phyloP scores from a whole-genome alignment of 2,888 invertebrate species.

The Heliconius ismenius region DNA sequence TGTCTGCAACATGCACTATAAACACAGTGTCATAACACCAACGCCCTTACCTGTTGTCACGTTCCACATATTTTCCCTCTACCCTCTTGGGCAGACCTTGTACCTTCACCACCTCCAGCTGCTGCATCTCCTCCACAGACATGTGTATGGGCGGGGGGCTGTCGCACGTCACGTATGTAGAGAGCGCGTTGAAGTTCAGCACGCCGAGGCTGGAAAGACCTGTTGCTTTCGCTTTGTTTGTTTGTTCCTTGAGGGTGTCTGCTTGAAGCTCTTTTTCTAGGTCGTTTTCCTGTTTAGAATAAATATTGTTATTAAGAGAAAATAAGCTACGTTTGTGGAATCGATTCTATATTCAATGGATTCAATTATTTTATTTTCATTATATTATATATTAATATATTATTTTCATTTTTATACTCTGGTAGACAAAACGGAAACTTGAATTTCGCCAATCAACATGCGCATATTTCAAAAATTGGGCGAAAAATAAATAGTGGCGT shows the following conservation, averaged over 20 bases:
- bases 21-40: neutral
- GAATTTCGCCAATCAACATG: neutral
- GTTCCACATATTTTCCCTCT: slow-evolving; percentile 86
- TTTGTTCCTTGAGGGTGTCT: slow-evolving; percentile 65
- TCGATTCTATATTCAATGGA: no score
- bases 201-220: slow-evolving; percentile 67
- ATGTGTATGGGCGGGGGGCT: slow-evolving; percentile 91
- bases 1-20: no score
- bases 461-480: no score
- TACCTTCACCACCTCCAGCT: slow-evolving; percentile 86
- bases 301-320: no score
- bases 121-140: slow-evolving; percentile 88
- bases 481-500: no score
- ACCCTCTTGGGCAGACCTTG: slow-evolving; percentile 87
- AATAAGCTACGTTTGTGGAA: no score
- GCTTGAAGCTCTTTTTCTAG: slow-evolving; percentile 73
- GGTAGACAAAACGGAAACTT: neutral
- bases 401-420: neutral
- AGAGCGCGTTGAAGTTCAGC: slow-evolving; percentile 78
- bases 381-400: no score
- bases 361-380: neutral
- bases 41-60: slow-evolving; percentile 74
- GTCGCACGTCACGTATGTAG: slow-evolving; percentile 88
- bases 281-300: slow-evolving; percentile 65
- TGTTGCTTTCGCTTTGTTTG: slow-evolving; percentile 63